phyloP scores from a whole-genome alignment of 2,888 invertebrate species.

The Eupeodes luniger region DNA sequence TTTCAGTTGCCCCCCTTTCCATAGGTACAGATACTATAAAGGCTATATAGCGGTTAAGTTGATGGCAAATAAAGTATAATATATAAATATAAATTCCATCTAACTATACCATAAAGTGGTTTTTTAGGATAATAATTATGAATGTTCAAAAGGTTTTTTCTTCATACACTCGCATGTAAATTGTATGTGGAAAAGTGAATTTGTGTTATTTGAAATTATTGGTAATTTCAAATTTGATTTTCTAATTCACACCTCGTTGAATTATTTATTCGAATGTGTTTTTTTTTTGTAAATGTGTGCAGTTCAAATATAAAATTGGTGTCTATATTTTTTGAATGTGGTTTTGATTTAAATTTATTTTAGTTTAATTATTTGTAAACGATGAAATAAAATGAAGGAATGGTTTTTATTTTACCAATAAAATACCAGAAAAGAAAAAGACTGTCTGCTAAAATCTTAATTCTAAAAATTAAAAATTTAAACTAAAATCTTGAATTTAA shows the following conservation, averaged over 20 bases:
- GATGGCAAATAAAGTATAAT: conserved; percentile 10
- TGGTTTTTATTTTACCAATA: too few relatives aligned
- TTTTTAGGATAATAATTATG: conserved; percentile 32
- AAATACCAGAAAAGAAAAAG: too few relatives aligned
- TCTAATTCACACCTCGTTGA: conserved; percentile 16
- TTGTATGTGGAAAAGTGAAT: not conserved
- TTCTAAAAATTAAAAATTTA: too few relatives aligned
- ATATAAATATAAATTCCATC: conserved; percentile 14
- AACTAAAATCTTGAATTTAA: too few relatives aligned
- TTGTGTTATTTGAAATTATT: not conserved
- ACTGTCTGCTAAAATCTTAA: too few relatives aligned
- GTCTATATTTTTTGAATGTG: not conserved
- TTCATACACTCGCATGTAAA: not conserved
- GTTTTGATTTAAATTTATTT: not conserved
- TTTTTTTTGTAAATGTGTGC: not conserved
- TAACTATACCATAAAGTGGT: not conserved
- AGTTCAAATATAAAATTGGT: not conserved
- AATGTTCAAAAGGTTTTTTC: conserved; percentile 8
- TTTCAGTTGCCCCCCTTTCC: not conserved
- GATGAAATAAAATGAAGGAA: not conserved
- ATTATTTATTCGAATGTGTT: not conserved
- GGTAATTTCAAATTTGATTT: conserved; percentile 24
- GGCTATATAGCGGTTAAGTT: conserved; percentile 19
- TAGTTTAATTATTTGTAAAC: not conserved
- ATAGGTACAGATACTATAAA: too few relatives aligned